Base-by-base conservation (phyloP, 2,888 invertebrate genomes). In the Beris morrisii region DNA sequence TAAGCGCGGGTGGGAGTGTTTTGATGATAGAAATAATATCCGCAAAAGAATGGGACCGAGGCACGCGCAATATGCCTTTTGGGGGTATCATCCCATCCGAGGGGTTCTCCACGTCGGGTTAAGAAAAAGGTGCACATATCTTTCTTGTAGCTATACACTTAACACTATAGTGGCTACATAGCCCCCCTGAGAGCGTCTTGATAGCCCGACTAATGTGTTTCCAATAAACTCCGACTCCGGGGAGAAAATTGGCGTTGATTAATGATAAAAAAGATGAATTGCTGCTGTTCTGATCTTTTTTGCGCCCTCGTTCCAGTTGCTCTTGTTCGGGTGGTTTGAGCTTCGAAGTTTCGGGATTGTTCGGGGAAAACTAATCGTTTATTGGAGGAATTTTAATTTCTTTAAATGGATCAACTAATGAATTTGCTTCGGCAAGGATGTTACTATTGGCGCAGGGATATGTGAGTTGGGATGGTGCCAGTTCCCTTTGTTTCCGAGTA, bases 221-320 rank as follows among this genome's bases (percentile, higher is more conserved):
- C 64, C 64, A 64, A 64, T 64, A 64, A 53, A 64, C 64, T 64
- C 44, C 64, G 32, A 45, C 64, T 53, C 13, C 54, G 64, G 44
- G 46, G 52, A 45, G 64, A 44, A 54, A 61, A 66, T 66, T 66
- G 66, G 63, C 66, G 67, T 67, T 67, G 67, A 67, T 67, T 67
- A 67, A 67, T 67, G 67, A 67, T 57, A 57, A 12, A 57, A 12
- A 52, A 64, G 64, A 67, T 67, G 67, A 67, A 67, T 67, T 67
- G 63, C 67, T 63, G 44, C 55, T 54, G 48, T 46, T 46, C 50
- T 46, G 50, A 61, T 50, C 52, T 28, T 50, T 61, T 52, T 61
- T 15, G 15, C 13, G 13, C 22, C 5, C 38, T 38, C 52, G 12
- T 13, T 7, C 15, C 32, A 43, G 43, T 11, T 56, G 48, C 12